Base-by-base conservation (phyloP, 1,140 invertebrate species). In the Aphidius gifuensis region DNA sequence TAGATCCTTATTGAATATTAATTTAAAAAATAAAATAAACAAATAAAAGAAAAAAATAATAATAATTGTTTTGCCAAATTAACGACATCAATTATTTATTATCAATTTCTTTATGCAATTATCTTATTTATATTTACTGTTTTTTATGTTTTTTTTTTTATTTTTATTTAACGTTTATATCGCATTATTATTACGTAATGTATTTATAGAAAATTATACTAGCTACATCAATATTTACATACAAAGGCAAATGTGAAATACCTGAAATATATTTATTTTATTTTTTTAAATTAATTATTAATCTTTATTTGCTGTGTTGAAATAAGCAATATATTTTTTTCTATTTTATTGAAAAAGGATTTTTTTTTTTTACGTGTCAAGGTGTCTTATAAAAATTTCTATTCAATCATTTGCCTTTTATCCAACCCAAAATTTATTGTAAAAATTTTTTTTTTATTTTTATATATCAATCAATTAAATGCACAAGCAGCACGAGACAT, bases 221-320 rank as follows among this genome's bases (percentile, higher is more conserved):
- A 80, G 71, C 74, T 80, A 78, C 71, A 71, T 77, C 71, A 64
- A 78, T 80, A 78, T 78, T 69, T 78, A 80, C 75, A 80, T 76
- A 76, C 71, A 78, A 80, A 80, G 78, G 74, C 78, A 80, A 79
- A 80, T 75, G 77, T 80, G 76, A 78, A 77, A 77, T 78, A 79
- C 74, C 75, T 75, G 76, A 79, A 75, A 68, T 70, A 73, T 74
- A 67, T 62, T 57, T 16, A 53, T 53, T 53, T 53, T 39, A 23
- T 53, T 53, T 9, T 38, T 32, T 38, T 53, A 4, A 9, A 50
- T 21, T 32, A 50, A 50, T 16, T 53, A 32, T 3, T 32, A 2
- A 32, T 3, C 4, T 3, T 32, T 53, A 6, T 23, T 50, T 50
- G 9, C 39, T 53, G 7, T 49, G 47, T 56, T 21, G 32, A 39